Base-by-base conservation (phyloP, 2,888 invertebrate genomes). In the Anaspis maculata region DNA sequence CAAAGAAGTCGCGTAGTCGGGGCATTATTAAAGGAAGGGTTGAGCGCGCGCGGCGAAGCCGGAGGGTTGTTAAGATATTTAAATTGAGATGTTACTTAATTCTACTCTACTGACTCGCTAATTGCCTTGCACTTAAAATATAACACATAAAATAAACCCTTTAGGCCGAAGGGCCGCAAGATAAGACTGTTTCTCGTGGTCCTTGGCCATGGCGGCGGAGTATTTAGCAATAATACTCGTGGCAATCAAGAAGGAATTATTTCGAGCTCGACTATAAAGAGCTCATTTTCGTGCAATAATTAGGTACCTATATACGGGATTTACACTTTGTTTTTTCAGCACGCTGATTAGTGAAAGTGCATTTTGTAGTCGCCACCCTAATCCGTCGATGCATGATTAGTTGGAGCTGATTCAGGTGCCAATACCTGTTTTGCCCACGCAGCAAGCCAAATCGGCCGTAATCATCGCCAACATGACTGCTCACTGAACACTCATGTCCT, bases 31-130 rank as follows among this genome's bases (percentile, higher is more conserved):
- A 39, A 39, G 37, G 37, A 45, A 50, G 46, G 48, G 52, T 49
- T 37, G 12, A 24, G 10, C 24, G 24, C 10, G 5, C 19, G 19
- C 34, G 25, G 41, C 32, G 22, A 27, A 30, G 35, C 40, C 34
- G 41, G 42, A 49, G 52, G 53, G 51, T 45, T 53, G 49, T 54
- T 56, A 58, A 59, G 60, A 59, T 64, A 62, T 63, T 63, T 63
- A 62, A 64, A 64, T 62, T 60, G 61, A 64, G 62, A 63, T 63
- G 62, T 62, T 61, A 56, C 59, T 61, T 62, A 62, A 62, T 64
- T 64, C 61, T 54, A 55, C 59, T 59, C 61, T 56, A 63, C 60
- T 62, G 58, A 61, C 61, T 64, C 59, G 63, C 63, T 64, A 64
- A 64, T 64, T 64, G 62, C 61, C 48, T 46, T 48, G 51, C 59